A percentile compares a stretch with the other conserved stretches of the same genome.
Conservation (phyloP, 2,113 vertebrate species). For the Bombycilla garrulus region DNA sequence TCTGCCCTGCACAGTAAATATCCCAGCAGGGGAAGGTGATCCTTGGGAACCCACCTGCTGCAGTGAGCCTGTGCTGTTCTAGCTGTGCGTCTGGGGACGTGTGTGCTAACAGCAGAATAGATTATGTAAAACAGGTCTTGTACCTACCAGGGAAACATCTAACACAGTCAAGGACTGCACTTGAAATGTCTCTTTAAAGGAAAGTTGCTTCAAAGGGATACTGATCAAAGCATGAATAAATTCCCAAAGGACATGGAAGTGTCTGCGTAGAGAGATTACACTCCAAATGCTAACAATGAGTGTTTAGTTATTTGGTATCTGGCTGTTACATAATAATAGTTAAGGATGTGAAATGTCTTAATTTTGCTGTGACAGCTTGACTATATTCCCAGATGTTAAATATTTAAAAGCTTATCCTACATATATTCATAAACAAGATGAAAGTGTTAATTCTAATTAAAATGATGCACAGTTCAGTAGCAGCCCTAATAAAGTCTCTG, state of each 20-base stretch:
- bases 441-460: constrained; percentile 76
- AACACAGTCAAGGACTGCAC: constrained; percentile 77
- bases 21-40: background rate
- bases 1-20: background rate
- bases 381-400: constrained; percentile 57
- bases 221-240: constrained; percentile 86
- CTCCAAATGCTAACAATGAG: constrained; percentile 76
- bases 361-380: constrained; percentile 68
- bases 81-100: background rate
- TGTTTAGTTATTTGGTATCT: constrained; percentile 76
- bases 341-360: constrained; percentile 63
- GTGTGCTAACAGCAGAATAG: constrained; percentile 65
- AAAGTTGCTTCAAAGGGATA: constrained; percentile 84
- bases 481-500: constrained; percentile 49
- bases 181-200: constrained; percentile 80
- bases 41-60: constrained; percentile 17
- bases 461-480: constrained; percentile 52
- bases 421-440: constrained; percentile 65
- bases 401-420: constrained; percentile 60
- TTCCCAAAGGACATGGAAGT: constrained; percentile 75
- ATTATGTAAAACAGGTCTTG: constrained; percentile 76
- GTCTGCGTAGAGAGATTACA: constrained; percentile 70
- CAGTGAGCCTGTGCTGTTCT: constrained; percentile 27
- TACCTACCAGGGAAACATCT: constrained; percentile 73
- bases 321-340: constrained; percentile 57